Base-by-base conservation (phyloP, 2,888 invertebrate genomes). In the Hedychridium roseum region DNA sequence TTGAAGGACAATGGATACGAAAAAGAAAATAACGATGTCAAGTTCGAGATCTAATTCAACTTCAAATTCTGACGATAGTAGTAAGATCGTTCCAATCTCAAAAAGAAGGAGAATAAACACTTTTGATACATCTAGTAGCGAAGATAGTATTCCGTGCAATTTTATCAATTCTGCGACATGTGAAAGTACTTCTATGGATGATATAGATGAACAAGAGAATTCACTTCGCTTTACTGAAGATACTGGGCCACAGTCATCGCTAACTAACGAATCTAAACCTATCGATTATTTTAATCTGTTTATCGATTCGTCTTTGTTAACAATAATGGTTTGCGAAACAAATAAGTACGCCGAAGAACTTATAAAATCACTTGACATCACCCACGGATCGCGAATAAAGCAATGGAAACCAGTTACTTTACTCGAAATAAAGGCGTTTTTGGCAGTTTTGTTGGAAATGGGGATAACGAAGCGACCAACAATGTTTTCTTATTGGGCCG, bases 211-310 rank as follows among this genome's bases (percentile, higher is more conserved):
- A 11, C 15, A 38, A 17, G 5, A 23, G 7, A 12, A 32, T 32
- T 37, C 7, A 31, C 1, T 44, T 26, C 17, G 4, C 7, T 26
- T 38, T 38, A 38, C 11, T 23, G 26, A 44, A 38, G 26, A 38
- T 6, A 26, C 12, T 26, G 26, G 27, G 7, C 37, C 17, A 17
- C 31, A 17, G n/a, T 30, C 2, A 7, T 32, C 18, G 6, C 11
- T 37, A 9, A 23, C 23, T 30, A n/a, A 14, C n/a, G 17, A 38
- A 38, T n/a, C 44, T 40, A 45, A 45, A 35, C 21, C 28, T 28
- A 45, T 45, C 12, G 39, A 40, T 11, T 45, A 45, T 28, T 45
- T 40, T 35, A 28, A 39, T 40, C 21, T 45, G n/a, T n/a, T n/a
- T n/a, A n/a, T 45, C 20, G 21, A 45, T 28, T 45, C 27, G 5